Base-by-base conservation (phyloP, 2,888 invertebrate species). In the Antitype chi region DNA sequence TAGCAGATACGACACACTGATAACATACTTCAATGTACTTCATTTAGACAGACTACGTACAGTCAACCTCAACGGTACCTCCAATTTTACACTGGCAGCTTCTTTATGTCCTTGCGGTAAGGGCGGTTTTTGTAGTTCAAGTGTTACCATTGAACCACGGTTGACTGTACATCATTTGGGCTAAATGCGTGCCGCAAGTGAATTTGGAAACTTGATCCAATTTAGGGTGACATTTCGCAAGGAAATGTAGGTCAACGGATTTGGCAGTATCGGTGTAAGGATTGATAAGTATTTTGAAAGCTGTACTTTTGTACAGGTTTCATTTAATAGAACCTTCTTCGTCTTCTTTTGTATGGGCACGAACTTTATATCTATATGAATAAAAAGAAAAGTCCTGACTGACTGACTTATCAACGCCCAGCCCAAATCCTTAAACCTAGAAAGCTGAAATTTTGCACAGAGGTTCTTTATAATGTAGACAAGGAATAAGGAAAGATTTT, bases 1-100 rank as follows among this genome's bases (percentile, higher is more conserved):
- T 77, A 81, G 13, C 74, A 60, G 88, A 87, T 88, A 85, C 83
- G 62, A 77, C 68, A n/a, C 25, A 25, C 78, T 77, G 88, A 87
- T 87, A 87, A 87, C 73, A 82, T 57, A 70, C 73, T 72, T 82
- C 47, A 23, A 59, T 68, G 66, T 68, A 77, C 70, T 77, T 82
- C 70, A 71, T 69, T 70, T 74, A 70, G 38, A 15, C 53, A 23
- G 8, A 20, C 52, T 25, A 49, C 47, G 74, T 74, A 74, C 74
- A 59, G 2, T 74, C 74, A 49, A 38, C 20, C 25, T 13, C 17
- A 70, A 17, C 17, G 7, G n/a, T 55, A 32, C 17, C 2, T 43
- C 23, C 11, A 28, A 53, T 53, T 7, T 68, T 7, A 72, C 53
- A 38, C 17, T 38, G n/a, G 38, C 13, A 25, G 23, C 28, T 8